phyloP scores from a whole-genome alignment of 1,140 invertebrate genomes.

The Aphelinus atriplicis region DNA sequence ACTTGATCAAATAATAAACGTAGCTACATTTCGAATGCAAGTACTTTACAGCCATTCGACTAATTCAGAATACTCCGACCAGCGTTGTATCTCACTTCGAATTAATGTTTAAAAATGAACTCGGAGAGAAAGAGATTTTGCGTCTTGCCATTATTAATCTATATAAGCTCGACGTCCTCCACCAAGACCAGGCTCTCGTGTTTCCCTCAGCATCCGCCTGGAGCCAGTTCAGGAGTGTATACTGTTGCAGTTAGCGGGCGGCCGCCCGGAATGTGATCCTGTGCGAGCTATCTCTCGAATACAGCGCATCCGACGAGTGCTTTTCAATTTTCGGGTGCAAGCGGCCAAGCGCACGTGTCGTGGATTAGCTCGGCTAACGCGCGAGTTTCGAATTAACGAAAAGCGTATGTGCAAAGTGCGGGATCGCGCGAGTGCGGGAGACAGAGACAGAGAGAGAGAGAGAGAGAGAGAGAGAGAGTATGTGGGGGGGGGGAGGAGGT shows the following conservation, averaged over 20 bases:
- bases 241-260: no score
- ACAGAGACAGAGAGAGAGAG: not conserved
- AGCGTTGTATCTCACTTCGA: not conserved
- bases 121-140: no score
- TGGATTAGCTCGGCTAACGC: no score
- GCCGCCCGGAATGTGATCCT: no score
- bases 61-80: conserved; percentile 1
- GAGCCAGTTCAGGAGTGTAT: no score
- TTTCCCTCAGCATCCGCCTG: no score
- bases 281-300: not conserved
- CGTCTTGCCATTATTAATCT: no score
- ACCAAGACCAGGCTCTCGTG: no score
- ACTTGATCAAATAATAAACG: not conserved
- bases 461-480: not conserved
- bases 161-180: no score
- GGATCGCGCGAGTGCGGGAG: not conserved
- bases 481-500: not conserved
- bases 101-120: no score
- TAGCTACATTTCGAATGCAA: not conserved
- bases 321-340: conserved; percentile 23
- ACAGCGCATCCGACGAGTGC: not conserved
- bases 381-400: conserved; percentile 29
- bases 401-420: not conserved
- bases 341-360: not conserved
- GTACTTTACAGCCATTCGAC: not conserved